A percentile compares a stretch with the other conserved stretches of the same genome.
phyloP scores from a whole-genome alignment of 2,888 invertebrate genomes.

The Eurois occulta region DNA sequence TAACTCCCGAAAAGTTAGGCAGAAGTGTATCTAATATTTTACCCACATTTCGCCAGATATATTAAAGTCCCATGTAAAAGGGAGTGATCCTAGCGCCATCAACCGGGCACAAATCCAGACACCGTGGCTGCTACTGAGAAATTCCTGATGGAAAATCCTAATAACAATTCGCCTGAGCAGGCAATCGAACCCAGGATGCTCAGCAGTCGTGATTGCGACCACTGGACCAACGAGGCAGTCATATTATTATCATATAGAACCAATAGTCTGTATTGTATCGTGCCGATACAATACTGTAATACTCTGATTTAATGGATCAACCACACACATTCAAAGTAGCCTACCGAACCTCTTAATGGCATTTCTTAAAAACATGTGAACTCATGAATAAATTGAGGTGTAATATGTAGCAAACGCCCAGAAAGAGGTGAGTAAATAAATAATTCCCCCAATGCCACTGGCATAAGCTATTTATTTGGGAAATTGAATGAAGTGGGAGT shows the following conservation, averaged over 20 bases:
- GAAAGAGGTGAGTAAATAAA: constrained; percentile 70
- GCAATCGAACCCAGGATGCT: too few relatives aligned
- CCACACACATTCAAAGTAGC: background rate
- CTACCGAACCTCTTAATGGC: constrained; percentile 53
- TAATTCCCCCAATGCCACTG: constrained; percentile 72
- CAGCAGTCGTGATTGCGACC: too few relatives aligned
- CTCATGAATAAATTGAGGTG: constrained; percentile 73
- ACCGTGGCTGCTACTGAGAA: background rate
- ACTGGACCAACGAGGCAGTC: too few relatives aligned
- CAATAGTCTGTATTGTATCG: background rate
- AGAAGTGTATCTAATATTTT: too few relatives aligned
- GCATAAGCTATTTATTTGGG: constrained; percentile 77
- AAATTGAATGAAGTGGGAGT: constrained; percentile 77
- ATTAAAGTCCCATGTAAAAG: background rate
- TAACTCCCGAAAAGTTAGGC: too few relatives aligned
- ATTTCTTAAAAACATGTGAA: constrained; percentile 68
- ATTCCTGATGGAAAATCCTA: background rate
- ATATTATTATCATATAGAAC: background rate
- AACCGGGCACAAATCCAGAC: background rate
- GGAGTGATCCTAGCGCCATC: background rate
- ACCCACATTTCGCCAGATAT: background rate
- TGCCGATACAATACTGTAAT: background rate
- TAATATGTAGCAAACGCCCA: constrained; percentile 69
- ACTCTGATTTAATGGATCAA: background rate
- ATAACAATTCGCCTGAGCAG: background rate